Conservation (phyloP, 2,888 invertebrate genomes). For the Sminthurinus aureus region DNA sequence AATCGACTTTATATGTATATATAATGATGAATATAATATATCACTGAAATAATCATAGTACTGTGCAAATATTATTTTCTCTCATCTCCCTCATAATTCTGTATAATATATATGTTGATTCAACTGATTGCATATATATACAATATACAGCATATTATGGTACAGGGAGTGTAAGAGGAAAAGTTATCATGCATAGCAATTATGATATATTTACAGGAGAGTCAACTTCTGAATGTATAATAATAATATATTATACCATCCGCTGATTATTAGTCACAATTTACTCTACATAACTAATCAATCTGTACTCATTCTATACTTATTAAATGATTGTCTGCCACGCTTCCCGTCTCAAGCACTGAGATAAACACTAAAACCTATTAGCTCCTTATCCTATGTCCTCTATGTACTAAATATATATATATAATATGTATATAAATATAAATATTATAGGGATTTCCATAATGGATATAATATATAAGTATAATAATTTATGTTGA, state of each 20-base stretch:
- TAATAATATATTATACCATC: not conserved
- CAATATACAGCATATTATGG: not conserved
- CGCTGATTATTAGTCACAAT: not conserved
- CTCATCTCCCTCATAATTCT: not conserved
- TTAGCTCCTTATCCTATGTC: not conserved
- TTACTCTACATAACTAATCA: not conserved
- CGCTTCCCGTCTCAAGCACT: constrained; percentile 16
- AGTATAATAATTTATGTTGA: not conserved
- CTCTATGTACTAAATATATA: not conserved
- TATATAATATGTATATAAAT: not conserved
- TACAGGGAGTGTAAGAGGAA: not conserved
- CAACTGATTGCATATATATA: not conserved
- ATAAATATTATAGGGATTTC: not conserved
- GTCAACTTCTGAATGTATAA: not conserved
- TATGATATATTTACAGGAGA: not conserved
- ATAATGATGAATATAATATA: constrained; percentile 1
- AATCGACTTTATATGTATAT: not conserved
- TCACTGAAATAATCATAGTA: not conserved
- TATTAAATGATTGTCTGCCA: constrained; percentile 15
- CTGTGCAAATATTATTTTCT: not conserved
- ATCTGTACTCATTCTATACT: not conserved
- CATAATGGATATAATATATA: not conserved
- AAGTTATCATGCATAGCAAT: not conserved
- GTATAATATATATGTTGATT: not conserved
- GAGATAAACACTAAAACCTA: constrained; percentile 3